Percentiles rank a stretch among this genome's conserved stretches.
Evolutionary conservation across 2,888 invertebrate genomes (phyloP).

Genomic region (Chelonus formosanus): DNA sequence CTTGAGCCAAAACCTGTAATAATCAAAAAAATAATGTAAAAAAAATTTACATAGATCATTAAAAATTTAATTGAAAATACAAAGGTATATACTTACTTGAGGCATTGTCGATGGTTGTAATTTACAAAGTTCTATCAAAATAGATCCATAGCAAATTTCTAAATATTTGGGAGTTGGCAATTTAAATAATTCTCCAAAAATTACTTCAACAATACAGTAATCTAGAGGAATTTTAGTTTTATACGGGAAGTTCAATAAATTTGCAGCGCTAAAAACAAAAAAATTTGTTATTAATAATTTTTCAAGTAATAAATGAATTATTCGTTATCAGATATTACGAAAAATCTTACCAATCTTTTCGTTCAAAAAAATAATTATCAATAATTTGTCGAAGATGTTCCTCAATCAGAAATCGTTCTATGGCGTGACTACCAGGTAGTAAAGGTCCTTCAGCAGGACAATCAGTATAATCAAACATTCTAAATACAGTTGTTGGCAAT

Average conservation of each 20-base stretch:
- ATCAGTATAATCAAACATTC: constrained; percentile 99
- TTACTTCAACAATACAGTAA: constrained; percentile 97
- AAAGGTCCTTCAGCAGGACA: constrained; percentile 89
- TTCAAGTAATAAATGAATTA: too few species aligned
- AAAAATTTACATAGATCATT: too few species aligned
- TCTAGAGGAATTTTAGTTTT: constrained; percentile 95
- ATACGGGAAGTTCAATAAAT: constrained; percentile 90
- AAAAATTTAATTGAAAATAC: too few species aligned
- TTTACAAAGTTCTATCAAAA: constrained; percentile 96
- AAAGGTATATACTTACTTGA: constrained; percentile 68
- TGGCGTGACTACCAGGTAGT: constrained; percentile 95
- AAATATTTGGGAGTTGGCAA: constrained; percentile 88
- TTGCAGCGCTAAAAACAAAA: constrained; percentile 74
- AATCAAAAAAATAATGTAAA: too few species aligned
- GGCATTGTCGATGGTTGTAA: constrained; percentile 97
- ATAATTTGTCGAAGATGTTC: constrained; percentile 95
- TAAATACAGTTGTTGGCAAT: constrained; percentile 92
- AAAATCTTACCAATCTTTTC: constrained; percentile 78
- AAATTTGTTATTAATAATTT: too few species aligned
- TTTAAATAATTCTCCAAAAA: constrained; percentile 93
- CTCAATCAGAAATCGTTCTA: constrained; percentile 97
- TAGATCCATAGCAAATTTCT: constrained; percentile 93
- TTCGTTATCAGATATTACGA: too few species aligned
- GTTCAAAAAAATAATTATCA: constrained; percentile 84
- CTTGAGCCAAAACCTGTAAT: constrained; percentile 78